A percentile compares a stretch with the other conserved stretches of the same genome.
phyloP scores from a whole-genome alignment of 1,140 invertebrate genomes.

The Tetraneura akinire region DNA sequence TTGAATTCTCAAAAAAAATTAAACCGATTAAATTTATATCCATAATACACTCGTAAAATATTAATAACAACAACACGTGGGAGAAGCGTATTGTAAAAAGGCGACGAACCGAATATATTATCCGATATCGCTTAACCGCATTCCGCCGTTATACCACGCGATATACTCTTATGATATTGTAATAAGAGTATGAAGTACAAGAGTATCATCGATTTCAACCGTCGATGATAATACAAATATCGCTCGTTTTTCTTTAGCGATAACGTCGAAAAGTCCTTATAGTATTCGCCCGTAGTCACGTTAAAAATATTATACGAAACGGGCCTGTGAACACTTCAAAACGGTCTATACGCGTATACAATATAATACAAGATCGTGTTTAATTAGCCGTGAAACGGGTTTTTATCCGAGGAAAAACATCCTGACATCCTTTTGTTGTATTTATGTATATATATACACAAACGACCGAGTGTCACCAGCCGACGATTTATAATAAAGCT shows the following conservation, averaged over 20 bases:
- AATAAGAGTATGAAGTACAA: too few species aligned
- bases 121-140: background rate
- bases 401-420: conserved; percentile 42
- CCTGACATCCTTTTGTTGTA: conserved; percentile 28
- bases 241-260: background rate
- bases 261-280: background rate
- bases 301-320: background rate
- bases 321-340: background rate
- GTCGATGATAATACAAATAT: background rate
- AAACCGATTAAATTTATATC: too few species aligned
- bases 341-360: background rate
- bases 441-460: too few species aligned
- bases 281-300: too few species aligned
- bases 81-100: too few species aligned
- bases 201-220: too few species aligned
- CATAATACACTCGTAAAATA: too few species aligned
- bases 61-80: too few species aligned
- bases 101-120: background rate
- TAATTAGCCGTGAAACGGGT: conserved; percentile 44
- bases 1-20: too few species aligned
- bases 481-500: conserved; percentile 40
- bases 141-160: too few species aligned
- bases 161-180: too few species aligned
- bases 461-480: background rate
- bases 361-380: conserved; percentile 3